Evolutionary conservation across 2,888 invertebrate species (phyloP).

Genomic region (Smittia aterrima): DNA sequence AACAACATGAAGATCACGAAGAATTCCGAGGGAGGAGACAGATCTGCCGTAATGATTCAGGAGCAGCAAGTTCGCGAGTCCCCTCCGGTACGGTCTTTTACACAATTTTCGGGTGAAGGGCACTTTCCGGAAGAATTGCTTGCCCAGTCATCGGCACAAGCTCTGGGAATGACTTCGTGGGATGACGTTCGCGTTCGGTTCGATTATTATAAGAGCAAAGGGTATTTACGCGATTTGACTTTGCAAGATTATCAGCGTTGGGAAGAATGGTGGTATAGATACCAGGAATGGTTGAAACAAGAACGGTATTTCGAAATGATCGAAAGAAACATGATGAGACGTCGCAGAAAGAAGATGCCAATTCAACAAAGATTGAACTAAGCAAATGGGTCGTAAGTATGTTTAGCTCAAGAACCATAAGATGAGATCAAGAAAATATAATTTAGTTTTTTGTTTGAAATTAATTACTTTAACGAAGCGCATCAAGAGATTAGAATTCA

Average conservation of each 20-base stretch:
- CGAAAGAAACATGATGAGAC: constrained; percentile 52
- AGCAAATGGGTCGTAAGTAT: neutral
- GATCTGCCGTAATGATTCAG: constrained; percentile 73
- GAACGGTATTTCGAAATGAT: constrained; percentile 55
- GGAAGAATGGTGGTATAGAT: constrained; percentile 91
- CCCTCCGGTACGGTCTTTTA: constrained; percentile 47
- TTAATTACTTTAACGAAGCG: too few relatives aligned
- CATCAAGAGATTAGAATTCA: too few relatives aligned
- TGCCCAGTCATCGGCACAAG: constrained; percentile 67
- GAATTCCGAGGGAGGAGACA: constrained; percentile 66
- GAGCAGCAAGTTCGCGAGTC: constrained; percentile 55
- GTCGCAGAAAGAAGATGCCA: constrained; percentile 54
- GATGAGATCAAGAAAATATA: too few relatives aligned
- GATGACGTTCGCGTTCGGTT: constrained; percentile 85
- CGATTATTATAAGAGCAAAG: constrained; percentile 85
- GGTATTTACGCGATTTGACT: constrained; percentile 71
- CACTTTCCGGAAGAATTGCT: constrained; percentile 77
- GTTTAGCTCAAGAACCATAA: too few relatives aligned
- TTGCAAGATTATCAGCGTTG: constrained; percentile 85
- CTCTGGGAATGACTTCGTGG: constrained; percentile 72
- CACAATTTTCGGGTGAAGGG: constrained; percentile 69
- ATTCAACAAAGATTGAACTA: constrained; percentile 54
- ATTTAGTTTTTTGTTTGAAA: too few relatives aligned
- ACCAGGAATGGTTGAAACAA: constrained; percentile 83
- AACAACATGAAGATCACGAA: constrained; percentile 85